Base-by-base conservation (phyloP, 2,888 invertebrate genomes). In the Calameuta pallipes region DNA sequence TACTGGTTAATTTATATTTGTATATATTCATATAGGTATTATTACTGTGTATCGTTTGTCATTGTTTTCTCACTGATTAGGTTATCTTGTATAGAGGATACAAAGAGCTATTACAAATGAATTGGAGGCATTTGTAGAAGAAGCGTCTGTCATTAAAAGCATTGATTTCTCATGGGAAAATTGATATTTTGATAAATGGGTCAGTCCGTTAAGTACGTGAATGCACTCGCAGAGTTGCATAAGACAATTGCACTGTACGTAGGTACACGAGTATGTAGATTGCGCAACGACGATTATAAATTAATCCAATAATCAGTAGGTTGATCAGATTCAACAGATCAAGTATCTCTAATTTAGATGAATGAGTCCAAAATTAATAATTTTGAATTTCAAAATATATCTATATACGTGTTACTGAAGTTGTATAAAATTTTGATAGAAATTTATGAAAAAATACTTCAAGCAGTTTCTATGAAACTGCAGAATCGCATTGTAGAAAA, bases 221-320 rank as follows among this genome's bases (percentile, higher is more conserved):
- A n/a, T 31, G 71, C 31, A 34, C 71, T 31, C 15, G 36, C 30
- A 11, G 15, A 76, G 78, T 78, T 78, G 36, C 69, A 68, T 71
- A 78, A 78, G 34, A 15, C 73, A 33, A 78, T 78, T 71, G 69
- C 69, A 15, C 30, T n/a, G 76, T 76, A 78, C 76, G 76, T 31
- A 37, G 37, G 31, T 78, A 23, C 56, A 76, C 3, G n/a, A 35
- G 73, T 73, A 78, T 78, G 76, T 31, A 37, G 37, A 73, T 78
- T 78, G 69, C 78, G 76, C 73, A 78, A 78, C 70, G 56, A 76
- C 70, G 73, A 73, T 78, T 35, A 78, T 69, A 30, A 76, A 76
- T 41, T 35, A 76, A 78, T 36, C 69, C 56, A 69, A 41, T 75
- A 70, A 70, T 69, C 71, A 56, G 56, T 56, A 56, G 56, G 78